A percentile compares a stretch with the other conserved stretches of the same genome.
Evolutionary conservation across 2,888 invertebrate species (phyloP).

Genomic region (Chrysolina haemoptera): DNA sequence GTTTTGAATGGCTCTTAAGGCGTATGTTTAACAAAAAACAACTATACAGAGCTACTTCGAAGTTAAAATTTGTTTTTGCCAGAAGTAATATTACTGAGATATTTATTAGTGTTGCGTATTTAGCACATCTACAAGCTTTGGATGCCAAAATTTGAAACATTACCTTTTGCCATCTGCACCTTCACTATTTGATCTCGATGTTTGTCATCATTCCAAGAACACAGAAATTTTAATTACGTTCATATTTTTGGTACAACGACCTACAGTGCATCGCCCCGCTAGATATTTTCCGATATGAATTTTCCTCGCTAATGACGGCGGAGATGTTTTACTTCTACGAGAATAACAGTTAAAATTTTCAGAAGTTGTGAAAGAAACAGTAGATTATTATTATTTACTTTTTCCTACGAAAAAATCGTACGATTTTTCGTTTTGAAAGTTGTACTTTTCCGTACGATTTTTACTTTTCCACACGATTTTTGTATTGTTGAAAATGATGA

Average conservation of each 20-base stretch:
- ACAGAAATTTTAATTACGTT: slow-evolving; percentile 1
- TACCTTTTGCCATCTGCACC: not conserved
- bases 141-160: not conserved
- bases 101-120: not conserved
- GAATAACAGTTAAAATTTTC: not conserved
- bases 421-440: no score
- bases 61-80: no score
- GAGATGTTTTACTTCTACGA: no score
- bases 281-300: not conserved
- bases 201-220: slow-evolving; percentile 1
- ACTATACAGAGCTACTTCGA: no score
- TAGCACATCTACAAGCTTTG: not conserved
- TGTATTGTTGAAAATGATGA: no score
- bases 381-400: no score
- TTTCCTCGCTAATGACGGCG: not conserved
- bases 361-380: not conserved
- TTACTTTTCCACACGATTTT: no score
- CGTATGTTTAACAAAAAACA: no score
- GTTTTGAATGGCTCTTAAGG: no score
- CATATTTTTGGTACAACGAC: slow-evolving; percentile 3
- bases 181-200: not conserved
- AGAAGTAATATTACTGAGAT: not conserved
- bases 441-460: no score
- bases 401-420: no score
- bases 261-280: not conserved